phyloP scores from a whole-genome alignment of 2,113 vertebrate species.

The Epinephelus fuscoguttatus region DNA sequence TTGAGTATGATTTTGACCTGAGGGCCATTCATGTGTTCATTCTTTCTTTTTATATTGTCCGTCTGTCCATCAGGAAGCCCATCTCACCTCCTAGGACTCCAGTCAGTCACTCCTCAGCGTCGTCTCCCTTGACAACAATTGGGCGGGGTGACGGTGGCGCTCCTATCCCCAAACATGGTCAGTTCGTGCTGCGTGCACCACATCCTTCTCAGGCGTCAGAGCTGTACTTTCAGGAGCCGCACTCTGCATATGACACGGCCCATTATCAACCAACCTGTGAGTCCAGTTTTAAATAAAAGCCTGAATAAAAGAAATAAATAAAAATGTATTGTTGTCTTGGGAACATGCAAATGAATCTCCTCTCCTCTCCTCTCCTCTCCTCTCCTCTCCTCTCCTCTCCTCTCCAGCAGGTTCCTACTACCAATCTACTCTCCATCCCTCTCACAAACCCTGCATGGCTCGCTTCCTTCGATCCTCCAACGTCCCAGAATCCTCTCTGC shows the following conservation, averaged over 20 bases:
- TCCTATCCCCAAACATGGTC: conserved; percentile 87
- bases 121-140: conserved; percentile 86
- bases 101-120: conserved; percentile 87
- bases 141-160: conserved; percentile 85
- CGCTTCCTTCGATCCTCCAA: conserved; percentile 93
- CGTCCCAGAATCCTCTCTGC: conserved; percentile 91
- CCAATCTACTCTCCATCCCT: conserved; percentile 88
- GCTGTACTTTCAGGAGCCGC: conserved; percentile 92
- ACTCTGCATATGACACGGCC: conserved; percentile 87
- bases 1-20: not conserved
- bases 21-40: not conserved
- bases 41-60: conserved; percentile 22
- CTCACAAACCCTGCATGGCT: conserved; percentile 91
- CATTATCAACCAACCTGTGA: conserved; percentile 91
- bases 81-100: conserved; percentile 91
- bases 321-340: not conserved
- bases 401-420: conserved; percentile 90
- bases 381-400: conserved; percentile 24
- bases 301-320: not conserved
- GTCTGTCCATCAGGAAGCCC: conserved; percentile 65
- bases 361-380: not conserved
- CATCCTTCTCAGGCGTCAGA: conserved; percentile 90
- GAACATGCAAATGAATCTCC: not conserved
- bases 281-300: conserved; percentile 34
- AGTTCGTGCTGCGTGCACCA: conserved; percentile 87